phyloP scores from a whole-genome alignment of 2,797 vertebrate species.

The Pseudopleuronectes americanus region DNA sequence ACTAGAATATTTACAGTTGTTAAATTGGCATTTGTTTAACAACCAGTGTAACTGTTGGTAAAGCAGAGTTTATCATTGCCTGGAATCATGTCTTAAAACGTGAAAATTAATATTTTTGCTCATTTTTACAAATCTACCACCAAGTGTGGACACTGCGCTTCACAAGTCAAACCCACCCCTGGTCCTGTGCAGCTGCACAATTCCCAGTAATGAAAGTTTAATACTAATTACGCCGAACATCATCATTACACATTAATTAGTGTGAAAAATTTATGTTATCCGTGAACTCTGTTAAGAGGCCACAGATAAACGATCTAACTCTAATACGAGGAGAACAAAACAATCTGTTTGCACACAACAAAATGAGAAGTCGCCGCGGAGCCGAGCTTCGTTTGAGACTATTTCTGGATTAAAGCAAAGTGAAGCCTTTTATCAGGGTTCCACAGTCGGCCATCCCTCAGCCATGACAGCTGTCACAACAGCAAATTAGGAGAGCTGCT shows the following conservation, averaged over 20 bases:
- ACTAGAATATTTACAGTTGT: too few species aligned
- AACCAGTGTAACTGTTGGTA: not conserved
- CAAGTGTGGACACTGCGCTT: not conserved
- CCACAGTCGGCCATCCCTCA: constrained; percentile 59
- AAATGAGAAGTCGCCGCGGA: constrained; percentile 30
- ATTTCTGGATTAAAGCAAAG: constrained; percentile 71
- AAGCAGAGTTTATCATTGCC: too few species aligned
- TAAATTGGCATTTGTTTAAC: not conserved
- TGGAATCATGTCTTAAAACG: too few species aligned
- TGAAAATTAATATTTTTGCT: too few species aligned
- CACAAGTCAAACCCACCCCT: not conserved
- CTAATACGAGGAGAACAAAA: constrained; percentile 10
- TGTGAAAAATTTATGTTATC: constrained; percentile 59
- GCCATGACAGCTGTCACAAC: constrained; percentile 61
- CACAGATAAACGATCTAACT: constrained; percentile 26
- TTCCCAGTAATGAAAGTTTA: constrained; percentile 57
- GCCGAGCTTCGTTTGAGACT: constrained; percentile 54
- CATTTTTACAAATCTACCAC: too few species aligned
- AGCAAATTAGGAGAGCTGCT: constrained; percentile 59
- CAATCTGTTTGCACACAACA: not conserved
- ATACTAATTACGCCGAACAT: constrained; percentile 64
- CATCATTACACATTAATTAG: constrained; percentile 61
- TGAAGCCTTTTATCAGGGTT: constrained; percentile 57
- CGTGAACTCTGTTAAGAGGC: constrained; percentile 49
- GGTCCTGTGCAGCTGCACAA: constrained; percentile 32